Conservation (phyloP, 2,113 vertebrate genomes). For the Psammodynastes pulverulentus region DNA sequence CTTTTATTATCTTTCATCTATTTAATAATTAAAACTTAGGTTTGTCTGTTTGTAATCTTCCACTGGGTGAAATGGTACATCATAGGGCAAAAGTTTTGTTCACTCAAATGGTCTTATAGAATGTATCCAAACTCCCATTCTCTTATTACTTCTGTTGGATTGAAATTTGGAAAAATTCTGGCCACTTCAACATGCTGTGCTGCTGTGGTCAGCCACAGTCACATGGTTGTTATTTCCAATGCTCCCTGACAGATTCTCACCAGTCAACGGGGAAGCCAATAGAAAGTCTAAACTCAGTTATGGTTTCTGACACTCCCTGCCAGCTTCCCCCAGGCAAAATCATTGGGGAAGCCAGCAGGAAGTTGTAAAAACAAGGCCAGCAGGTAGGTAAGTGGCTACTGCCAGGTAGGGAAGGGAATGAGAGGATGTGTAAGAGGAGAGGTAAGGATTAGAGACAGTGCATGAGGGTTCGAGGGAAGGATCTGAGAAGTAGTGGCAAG, state of each 20-base stretch:
- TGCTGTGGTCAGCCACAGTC: neutral
- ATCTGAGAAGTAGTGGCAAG: too few species aligned
- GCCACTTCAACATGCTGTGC: neutral
- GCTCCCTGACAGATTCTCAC: neutral
- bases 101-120: neutral
- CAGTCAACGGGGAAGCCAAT: neutral
- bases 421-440: too few species aligned
- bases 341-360: too few species aligned
- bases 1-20: neutral
- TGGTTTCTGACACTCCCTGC: too few species aligned
- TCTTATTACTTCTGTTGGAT: neutral
- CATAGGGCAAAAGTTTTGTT: neutral
- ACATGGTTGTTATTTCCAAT: neutral
- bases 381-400: too few species aligned
- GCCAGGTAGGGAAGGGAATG: too few species aligned
- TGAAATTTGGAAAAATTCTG: neutral
- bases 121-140: neutral
- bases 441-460: too few species aligned
- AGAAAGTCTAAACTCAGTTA: too few species aligned
- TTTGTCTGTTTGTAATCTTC: neutral
- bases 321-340: too few species aligned
- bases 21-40: neutral
- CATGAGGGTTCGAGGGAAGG: too few species aligned
- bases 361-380: too few species aligned
- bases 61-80: neutral